Evolutionary conservation across 1,140 invertebrate genomes (phyloP), one percentile per base, ranked within the genome.

Genomic region (Lanistes nyassanus): DNA sequence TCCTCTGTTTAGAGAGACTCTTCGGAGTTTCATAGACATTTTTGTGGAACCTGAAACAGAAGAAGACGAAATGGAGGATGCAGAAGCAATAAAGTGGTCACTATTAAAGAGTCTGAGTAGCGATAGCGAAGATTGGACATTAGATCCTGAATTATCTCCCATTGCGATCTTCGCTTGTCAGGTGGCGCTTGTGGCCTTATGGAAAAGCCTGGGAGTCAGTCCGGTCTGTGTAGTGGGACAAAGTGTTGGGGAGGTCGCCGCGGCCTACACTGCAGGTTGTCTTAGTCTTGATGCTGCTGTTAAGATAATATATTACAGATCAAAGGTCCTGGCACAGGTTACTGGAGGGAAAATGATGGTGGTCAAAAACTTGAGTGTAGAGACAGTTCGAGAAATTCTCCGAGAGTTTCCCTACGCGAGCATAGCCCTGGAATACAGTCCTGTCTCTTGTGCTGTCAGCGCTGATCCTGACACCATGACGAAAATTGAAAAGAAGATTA

Each of bases 241-340:
- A 42, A 83, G 80, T 1, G 82, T 84, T 7, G 82, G 83, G 16
- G 84, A 85, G 68, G 84, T 83, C 29, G 82, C 81, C 5, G 83
- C 80, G 0, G 81, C 81, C 21, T 77, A 80, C 74, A 72, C 77
- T 47, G 31, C 77, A 53, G 83, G 83, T 1, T 42, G 60, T 55
- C 39, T 84, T 19, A 60, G 71, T 26, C 62, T 85, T 21, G 21
- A 74, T 36, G 68, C 79, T 34, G 82, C 84, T 31, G 81, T 85
- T 0, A 74, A 75, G 66, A 55, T 84, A 5, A 82, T 82, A 11
- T 83, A 78, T 73, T 66, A 76, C 60, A 70, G 84, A 34, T 80
- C 83, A 23, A 26, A 39, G 3, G 31, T 77, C n/a, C 68, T 82
- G 16, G 60, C 77, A 19, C 55, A 74, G 19, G 77, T 71, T 3